Evolutionary conservation across 2,888 invertebrate genomes (phyloP).

Genomic region (Clunio marinus): DNA sequence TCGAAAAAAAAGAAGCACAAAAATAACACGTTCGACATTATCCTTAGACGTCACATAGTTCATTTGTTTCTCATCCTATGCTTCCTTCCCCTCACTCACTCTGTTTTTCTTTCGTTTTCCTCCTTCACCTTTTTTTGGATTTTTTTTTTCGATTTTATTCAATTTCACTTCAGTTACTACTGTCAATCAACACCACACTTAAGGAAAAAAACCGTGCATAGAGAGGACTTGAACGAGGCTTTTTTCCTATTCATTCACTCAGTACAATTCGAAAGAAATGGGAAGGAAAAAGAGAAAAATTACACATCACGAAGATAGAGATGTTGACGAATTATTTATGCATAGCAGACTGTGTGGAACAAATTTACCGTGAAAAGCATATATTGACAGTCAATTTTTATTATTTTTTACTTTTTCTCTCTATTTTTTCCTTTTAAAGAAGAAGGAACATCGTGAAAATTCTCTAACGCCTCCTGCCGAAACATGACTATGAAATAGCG

Average conservation of each 20-base stretch:
- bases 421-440: neutral
- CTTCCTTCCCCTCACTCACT: neutral
- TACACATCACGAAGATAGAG: constrained; percentile 14
- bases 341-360: constrained; percentile 33
- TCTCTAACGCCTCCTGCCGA: neutral
- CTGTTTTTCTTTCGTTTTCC: neutral
- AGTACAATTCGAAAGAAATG: neutral
- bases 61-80: neutral
- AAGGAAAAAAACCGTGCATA: neutral
- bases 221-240: neutral
- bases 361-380: constrained; percentile 36
- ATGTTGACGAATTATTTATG: constrained; percentile 38
- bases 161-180: constrained; percentile 26
- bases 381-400: constrained; percentile 37
- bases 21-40: constrained; percentile 33
- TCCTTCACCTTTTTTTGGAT: neutral
- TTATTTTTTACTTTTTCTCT: neutral
- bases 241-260: neutral
- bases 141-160: constrained; percentile 24
- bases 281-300: neutral
- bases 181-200: constrained; percentile 15
- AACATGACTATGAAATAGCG: neutral
- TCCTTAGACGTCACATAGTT: constrained; percentile 30
- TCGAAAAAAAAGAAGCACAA: constrained; percentile 1
- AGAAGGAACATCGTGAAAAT: neutral